These are phyloP conservation scores for Liodrosophila aerea DNA, from an alignment of 2,888 invertebrate species.

Conservation along the genomic window DNA sequence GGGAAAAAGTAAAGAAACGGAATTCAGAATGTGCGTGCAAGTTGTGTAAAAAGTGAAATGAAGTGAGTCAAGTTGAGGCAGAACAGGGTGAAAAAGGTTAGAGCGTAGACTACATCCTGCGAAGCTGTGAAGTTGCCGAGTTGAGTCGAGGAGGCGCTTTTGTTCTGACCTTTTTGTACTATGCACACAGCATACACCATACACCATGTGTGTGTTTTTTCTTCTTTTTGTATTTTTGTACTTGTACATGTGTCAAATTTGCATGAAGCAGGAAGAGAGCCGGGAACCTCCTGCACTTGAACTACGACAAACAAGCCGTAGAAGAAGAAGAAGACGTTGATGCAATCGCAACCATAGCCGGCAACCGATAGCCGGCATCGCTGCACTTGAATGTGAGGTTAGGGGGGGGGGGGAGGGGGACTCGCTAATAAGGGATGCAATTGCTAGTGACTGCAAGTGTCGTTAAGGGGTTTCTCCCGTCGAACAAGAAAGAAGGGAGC, in stretches of 20 bases:
- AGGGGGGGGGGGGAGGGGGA: neutral
- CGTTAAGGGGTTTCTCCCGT: slow-evolving; percentile 56
- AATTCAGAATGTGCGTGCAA: slow-evolving; percentile 53
- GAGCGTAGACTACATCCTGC: slow-evolving; percentile 9
- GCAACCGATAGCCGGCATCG: slow-evolving; percentile 30
- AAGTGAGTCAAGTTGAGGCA: slow-evolving; percentile 39
- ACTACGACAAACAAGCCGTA: slow-evolving; percentile 53
- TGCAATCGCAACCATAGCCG: slow-evolving; percentile 22
- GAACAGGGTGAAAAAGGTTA: neutral
- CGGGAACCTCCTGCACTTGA: slow-evolving; percentile 63
- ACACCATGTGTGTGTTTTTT: too few relatives aligned
- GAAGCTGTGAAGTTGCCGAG: slow-evolving; percentile 17
- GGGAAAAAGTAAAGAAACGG: slow-evolving; percentile 35
- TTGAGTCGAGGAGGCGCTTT: slow-evolving; percentile 25
- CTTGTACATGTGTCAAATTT: slow-evolving; percentile 80
- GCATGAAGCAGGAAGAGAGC: slow-evolving; percentile 6
- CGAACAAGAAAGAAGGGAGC: too few relatives aligned
- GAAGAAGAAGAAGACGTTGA: slow-evolving; percentile 6
- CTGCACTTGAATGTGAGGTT: slow-evolving; percentile 31
- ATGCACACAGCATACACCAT: too few relatives aligned
- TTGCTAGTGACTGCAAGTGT: slow-evolving; percentile 59
- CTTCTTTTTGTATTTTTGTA: slow-evolving; percentile 40
- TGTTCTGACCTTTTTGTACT: slow-evolving; percentile 48
- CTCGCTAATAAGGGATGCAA: slow-evolving; percentile 63
- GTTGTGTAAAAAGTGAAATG: slow-evolving; percentile 67